phyloP scores from a whole-genome alignment of 2,888 invertebrate species.

The Luperina testacea region DNA sequence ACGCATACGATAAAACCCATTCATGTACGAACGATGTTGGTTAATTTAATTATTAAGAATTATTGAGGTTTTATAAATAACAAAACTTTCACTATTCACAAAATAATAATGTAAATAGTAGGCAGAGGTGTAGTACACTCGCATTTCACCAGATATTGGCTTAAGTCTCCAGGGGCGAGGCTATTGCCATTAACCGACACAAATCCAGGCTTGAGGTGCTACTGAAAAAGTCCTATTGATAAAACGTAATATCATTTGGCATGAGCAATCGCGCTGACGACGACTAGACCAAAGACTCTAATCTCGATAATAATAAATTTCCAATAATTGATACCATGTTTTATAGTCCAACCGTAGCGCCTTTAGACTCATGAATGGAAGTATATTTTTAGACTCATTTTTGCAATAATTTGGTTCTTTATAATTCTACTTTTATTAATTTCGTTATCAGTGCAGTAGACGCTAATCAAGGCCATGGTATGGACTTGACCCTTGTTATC shows the following conservation, averaged over 20 bases:
- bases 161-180: neutral
- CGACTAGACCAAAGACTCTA: neutral
- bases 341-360: conserved; percentile 10
- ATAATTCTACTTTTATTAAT: conserved; percentile 33
- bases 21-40: conserved; percentile 25
- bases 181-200: neutral
- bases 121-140: too few relatives aligned
- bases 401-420: conserved; percentile 13
- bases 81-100: neutral
- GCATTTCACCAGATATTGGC: neutral
- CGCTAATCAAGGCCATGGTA: conserved; percentile 45
- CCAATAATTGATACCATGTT: neutral
- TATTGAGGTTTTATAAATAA: neutral
- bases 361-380: conserved; percentile 25
- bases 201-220: neutral
- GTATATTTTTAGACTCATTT: conserved; percentile 35
- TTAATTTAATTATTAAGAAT: conserved; percentile 12
- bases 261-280: neutral
- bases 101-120: neutral
- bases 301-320: neutral
- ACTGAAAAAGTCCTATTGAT: neutral
- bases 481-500: conserved; percentile 59
- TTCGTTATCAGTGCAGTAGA: conserved; percentile 43
- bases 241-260: neutral
- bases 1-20: conserved; percentile 46